phyloP scores from a whole-genome alignment of 30 jellyfish, hydroid and myxozoan species.

The Clytia hemisphaerica region DNA sequence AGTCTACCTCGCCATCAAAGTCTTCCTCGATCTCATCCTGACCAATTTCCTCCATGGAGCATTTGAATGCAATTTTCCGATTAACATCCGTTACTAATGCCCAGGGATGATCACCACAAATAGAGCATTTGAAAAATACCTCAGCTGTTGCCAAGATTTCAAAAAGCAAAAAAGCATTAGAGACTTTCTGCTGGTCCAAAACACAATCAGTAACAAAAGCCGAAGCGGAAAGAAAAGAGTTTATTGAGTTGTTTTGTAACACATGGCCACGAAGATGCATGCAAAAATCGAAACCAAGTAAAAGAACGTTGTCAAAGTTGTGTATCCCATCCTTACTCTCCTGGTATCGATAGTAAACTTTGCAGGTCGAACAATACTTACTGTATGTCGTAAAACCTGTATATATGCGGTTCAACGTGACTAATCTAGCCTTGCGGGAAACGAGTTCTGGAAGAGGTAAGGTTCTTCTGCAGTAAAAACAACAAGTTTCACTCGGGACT shows the following conservation, averaged over 20 bases:
- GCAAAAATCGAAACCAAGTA: constrained; percentile 29
- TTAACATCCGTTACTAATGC: constrained; percentile 46
- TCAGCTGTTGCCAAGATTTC: constrained; percentile 15
- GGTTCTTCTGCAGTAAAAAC: not conserved
- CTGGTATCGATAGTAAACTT: constrained; percentile 37
- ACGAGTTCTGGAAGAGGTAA: constrained; percentile 9
- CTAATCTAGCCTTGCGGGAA: constrained; percentile 2
- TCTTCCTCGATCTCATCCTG: not conserved
- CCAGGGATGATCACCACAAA: constrained; percentile 32
- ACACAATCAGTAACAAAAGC: not conserved
- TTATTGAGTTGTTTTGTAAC: constrained; percentile 24
- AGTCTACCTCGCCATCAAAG: constrained; percentile 12
- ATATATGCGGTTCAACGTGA: constrained; percentile 17
- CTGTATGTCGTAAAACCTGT: constrained; percentile 22
- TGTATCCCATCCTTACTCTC: constrained; percentile 40
- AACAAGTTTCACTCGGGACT: constrained; percentile 10
- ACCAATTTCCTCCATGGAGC: not conserved
- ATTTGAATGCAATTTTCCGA: constrained; percentile 45
- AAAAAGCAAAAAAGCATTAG: constrained; percentile 28
- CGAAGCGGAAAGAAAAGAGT: not conserved
- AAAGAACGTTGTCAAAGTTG: constrained; percentile 34
- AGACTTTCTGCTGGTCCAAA: not conserved
- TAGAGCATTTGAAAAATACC: constrained; percentile 23
- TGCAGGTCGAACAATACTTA: constrained; percentile 32
- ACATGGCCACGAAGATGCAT: constrained; percentile 10